Conservation (phyloP, 37 sponge, comb jelly and placozoan genomes). For the Agelas oroides region DNA sequence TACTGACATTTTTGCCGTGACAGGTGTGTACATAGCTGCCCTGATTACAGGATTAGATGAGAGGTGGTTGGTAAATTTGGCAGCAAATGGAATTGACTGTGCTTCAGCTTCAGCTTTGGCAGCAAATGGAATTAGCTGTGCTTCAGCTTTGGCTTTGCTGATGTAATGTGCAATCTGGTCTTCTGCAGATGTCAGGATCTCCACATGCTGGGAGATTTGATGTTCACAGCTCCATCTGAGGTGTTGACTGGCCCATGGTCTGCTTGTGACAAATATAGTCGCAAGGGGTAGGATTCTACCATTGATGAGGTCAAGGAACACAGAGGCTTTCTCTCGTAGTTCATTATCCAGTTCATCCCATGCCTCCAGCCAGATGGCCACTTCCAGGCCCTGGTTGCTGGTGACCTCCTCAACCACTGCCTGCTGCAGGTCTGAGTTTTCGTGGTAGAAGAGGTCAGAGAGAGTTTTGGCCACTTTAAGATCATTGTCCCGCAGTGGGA, state of each 20-base stretch:
- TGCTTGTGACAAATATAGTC: slow-evolving; percentile 30
- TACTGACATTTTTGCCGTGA: too few relatives aligned
- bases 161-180: too few relatives aligned
- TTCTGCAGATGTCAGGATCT: too few relatives aligned
- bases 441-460: slow-evolving; percentile 11
- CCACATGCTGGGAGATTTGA: too few relatives aligned
- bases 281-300: too few relatives aligned
- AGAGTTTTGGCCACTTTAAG: too few relatives aligned
- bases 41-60: too few relatives aligned
- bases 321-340: not conserved
- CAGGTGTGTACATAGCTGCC: too few relatives aligned
- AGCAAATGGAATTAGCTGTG: not conserved
- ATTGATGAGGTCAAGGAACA: slow-evolving; percentile 6
- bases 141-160: not conserved
- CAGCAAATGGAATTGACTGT: slow-evolving; percentile 5
- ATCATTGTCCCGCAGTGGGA: slow-evolving; percentile 7
- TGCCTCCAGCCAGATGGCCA: too few relatives aligned
- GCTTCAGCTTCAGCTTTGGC: slow-evolving; percentile 12
- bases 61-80: too few relatives aligned
- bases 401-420: not conserved
- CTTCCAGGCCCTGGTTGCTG: slow-evolving; percentile 36
- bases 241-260: slow-evolving; percentile 19
- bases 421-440: not conserved
- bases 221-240: not conserved
- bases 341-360: slow-evolving; percentile 19